Conservation (phyloP, 2,113 vertebrate genomes). For the Cacatua alba region DNA sequence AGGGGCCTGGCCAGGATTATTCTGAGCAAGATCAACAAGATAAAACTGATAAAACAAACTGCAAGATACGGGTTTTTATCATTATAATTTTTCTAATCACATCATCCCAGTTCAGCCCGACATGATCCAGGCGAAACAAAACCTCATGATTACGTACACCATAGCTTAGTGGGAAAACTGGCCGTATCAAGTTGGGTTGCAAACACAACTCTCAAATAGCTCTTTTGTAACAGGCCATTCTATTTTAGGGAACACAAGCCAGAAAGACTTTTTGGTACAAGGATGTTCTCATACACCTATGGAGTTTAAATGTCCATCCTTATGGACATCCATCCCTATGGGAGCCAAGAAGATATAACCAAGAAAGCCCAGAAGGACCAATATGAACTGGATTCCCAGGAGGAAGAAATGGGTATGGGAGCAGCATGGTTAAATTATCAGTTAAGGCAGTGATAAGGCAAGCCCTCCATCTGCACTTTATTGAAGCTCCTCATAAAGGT, state of each 20-base stretch:
- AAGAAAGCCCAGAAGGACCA: neutral
- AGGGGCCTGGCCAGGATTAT: constrained; percentile 81
- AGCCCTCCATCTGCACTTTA: neutral
- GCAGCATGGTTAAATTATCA: neutral
- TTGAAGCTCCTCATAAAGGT: neutral
- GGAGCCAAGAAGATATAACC: neutral
- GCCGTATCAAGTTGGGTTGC: neutral
- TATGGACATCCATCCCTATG: neutral
- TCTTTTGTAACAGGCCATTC: neutral
- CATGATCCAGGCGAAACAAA: neutral
- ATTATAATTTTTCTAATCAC: neutral
- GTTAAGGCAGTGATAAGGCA: neutral
- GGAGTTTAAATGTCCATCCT: neutral
- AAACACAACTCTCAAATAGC: neutral
- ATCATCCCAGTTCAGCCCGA: neutral
- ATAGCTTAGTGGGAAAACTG: neutral
- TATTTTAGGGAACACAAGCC: neutral
- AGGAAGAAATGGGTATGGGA: neutral
- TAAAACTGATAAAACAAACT: neutral
- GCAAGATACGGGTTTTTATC: neutral
- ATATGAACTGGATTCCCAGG: neutral
- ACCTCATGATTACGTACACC: neutral
- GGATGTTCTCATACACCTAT: neutral
- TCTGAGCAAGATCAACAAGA: constrained; percentile 72
- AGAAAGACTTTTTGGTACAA: neutral